Evolutionary conservation across 1,140 invertebrate species (phyloP).

Genomic region (Drosophila miranda): DNA sequence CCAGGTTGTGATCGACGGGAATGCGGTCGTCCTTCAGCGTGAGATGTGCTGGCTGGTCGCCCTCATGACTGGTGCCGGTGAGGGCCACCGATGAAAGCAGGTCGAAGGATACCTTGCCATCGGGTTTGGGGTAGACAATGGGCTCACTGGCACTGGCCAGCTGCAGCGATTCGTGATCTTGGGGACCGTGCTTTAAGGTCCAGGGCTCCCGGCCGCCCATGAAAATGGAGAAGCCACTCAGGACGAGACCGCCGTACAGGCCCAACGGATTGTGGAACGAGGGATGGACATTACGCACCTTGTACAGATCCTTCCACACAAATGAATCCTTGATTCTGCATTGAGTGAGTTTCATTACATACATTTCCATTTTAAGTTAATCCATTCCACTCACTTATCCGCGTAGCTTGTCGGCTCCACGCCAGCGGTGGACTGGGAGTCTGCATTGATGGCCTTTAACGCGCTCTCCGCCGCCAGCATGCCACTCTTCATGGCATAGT

Average conservation of each 20-base stretch:
- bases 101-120: constrained; percentile 97
- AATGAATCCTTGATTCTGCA: constrained; percentile 90
- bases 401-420: constrained; percentile 90
- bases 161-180: constrained; percentile 93
- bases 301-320: constrained; percentile 93
- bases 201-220: constrained; percentile 96
- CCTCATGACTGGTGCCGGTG: constrained; percentile 99
- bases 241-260: constrained; percentile 94
- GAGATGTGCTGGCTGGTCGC: constrained; percentile 98
- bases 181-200: constrained; percentile 95
- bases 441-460: constrained; percentile 88
- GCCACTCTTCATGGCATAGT: constrained; percentile 98
- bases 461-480: constrained; percentile 97
- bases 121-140: constrained; percentile 99
- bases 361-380: not conserved
- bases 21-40: constrained; percentile 95
- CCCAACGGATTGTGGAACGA: constrained; percentile 96
- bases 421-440: constrained; percentile 85
- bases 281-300: constrained; percentile 96
- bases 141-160: constrained; percentile 90
- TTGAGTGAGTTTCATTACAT: not conserved
- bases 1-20: constrained; percentile 94
- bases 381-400: constrained; percentile 83
- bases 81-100: constrained; percentile 97
- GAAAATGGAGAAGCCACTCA: constrained; percentile 94